Evolutionary conservation across 2,113 vertebrate species (phyloP).

Genomic region (Oryctolagus cuniculus): mOryCun1.1 NC_091432.1:157400501-157401000

Average conservation of each 20-base stretch:
- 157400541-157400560: slow-evolving; percentile 66
- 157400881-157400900: background rate
- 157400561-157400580: slow-evolving; percentile 44
- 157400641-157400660: slow-evolving; percentile 21
- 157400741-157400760: background rate
- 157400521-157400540: slow-evolving; percentile 62
- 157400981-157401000: background rate
- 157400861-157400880: background rate
- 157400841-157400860: background rate
- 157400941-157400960: background rate
- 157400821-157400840: background rate
- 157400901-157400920: background rate
- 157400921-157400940: background rate
- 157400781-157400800: background rate
- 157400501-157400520: slow-evolving; percentile 43
- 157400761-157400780: background rate
- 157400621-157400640: slow-evolving; percentile 65
- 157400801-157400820: background rate
- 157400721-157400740: background rate
- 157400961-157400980: background rate
- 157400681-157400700: background rate
- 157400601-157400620: slow-evolving; percentile 43
- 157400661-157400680: slow-evolving; percentile 36
- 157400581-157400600: slow-evolving; percentile 15
- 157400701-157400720: background rate